These are phyloP conservation scores for Dromococcyx pavoninus DNA, from an alignment of 2,797 vertebrate species.

Conservation along the genomic window DNA sequence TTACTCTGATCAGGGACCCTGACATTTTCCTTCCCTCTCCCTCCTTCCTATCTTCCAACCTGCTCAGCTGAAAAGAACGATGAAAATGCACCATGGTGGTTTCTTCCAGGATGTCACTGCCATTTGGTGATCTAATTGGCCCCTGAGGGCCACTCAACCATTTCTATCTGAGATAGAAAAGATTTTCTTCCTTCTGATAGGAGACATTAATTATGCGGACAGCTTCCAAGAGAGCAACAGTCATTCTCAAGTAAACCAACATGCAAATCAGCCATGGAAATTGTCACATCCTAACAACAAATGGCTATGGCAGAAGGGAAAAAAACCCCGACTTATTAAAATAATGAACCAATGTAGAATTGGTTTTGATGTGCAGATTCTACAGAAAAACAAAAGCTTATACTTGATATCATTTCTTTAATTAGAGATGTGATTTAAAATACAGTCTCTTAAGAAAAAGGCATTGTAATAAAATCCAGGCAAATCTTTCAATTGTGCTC, in stretches of 20 bases:
- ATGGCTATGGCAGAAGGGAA: background rate
- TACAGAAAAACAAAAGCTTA: background rate
- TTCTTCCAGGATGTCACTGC: slow-evolving; percentile 38
- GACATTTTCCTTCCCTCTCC: slow-evolving; percentile 11
- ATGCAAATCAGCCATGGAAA: slow-evolving; percentile 3
- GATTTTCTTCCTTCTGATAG: slow-evolving; percentile 21
- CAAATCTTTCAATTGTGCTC: background rate
- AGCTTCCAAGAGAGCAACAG: background rate
- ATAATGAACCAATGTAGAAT: background rate
- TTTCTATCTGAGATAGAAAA: slow-evolving; percentile 53
- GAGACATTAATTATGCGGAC: slow-evolving; percentile 28
- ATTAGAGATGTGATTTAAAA: background rate
- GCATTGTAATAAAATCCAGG: background rate
- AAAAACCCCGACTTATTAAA: background rate
- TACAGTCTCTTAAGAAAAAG: background rate
- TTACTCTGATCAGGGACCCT: slow-evolving; percentile 14
- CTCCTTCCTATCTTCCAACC: background rate
- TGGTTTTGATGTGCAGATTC: background rate
- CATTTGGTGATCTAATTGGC: slow-evolving; percentile 61
- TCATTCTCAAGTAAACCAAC: slow-evolving; percentile 33
- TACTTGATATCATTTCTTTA: background rate
- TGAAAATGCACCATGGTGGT: slow-evolving; percentile 9
- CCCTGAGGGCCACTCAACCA: slow-evolving; percentile 40
- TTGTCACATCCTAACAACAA: background rate
- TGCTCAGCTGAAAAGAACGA: slow-evolving; percentile 8